A percentile compares a stretch with the other conserved stretches of the same genome.
Evolutionary conservation across 1,140 invertebrate genomes (phyloP).

Genomic region (Tetramorium simillimum): DNA sequence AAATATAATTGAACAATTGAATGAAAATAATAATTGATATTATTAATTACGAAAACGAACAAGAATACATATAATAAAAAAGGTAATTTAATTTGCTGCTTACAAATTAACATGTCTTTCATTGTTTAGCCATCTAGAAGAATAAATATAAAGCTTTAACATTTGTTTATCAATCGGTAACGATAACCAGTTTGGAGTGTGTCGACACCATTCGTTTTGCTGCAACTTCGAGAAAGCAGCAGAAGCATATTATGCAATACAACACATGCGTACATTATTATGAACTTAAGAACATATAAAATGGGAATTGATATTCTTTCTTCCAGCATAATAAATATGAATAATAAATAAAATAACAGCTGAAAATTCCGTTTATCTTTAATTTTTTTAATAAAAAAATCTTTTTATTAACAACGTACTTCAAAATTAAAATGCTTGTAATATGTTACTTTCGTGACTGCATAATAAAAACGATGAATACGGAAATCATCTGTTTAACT

Average conservation of each 20-base stretch:
- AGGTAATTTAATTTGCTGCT: not conserved
- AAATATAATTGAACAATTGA: not conserved
- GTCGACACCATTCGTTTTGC: not conserved
- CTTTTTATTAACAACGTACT: not conserved
- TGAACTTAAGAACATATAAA: not conserved
- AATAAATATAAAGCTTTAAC: not conserved
- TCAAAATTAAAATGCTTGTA: not conserved
- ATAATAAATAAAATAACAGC: not conserved
- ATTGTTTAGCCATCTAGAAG: conserved; percentile 13
- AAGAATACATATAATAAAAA: not conserved
- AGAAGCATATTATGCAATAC: not conserved
- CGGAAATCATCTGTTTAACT: not conserved
- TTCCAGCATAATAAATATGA: not conserved
- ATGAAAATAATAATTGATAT: not conserved
- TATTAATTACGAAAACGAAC: not conserved
- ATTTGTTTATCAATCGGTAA: conserved; percentile 41
- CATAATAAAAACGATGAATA: not conserved
- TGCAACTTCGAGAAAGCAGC: not conserved
- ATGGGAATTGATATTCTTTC: not conserved
- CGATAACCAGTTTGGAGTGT: not conserved
- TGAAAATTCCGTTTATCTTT: not conserved
- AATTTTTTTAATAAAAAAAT: not conserved
- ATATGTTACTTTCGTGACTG: not conserved
- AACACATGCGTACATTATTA: not conserved
- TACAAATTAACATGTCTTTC: not conserved